Evolutionary conservation across 2,888 invertebrate genomes (phyloP), one percentile per base, ranked within the genome.

Genomic region (Drosophila gaucha): DNA sequence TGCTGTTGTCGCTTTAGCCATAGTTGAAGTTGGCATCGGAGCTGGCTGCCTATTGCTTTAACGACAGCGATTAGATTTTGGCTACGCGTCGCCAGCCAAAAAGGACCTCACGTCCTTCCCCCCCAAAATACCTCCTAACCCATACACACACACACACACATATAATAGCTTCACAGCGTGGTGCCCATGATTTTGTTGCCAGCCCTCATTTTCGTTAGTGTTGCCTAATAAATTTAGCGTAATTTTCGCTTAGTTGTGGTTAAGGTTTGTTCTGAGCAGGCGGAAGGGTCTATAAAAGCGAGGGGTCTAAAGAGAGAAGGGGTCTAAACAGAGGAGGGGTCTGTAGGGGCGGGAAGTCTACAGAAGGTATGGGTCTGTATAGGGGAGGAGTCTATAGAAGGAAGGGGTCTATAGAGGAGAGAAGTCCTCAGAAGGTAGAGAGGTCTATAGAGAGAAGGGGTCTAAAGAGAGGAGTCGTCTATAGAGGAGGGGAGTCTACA

Each of bases 141-240:
- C 35, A 22, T 22, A 22, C 5, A 22, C 2, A 5, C 22, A 2
- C 20, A 16, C 9, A 9, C 9, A 33, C 10, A 12, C 6, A n/a
- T 39, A 39, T 22, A 39, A 39, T 39, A 22, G 39, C 39, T n/a
- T 1, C 28, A 39, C 41, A 41, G 56, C 44, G 43, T 55, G 57
- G 33, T 56, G 60, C 65, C 57, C 65, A 72, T 57, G 62, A 57
- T 67, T 77, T 73, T 20, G 54, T 44, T 68, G 24, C 49, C 52
- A 56, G 59, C 67, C 64, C 69, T 67, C 80, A 55, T 76, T 73
- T 83, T 62, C 66, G 57, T 66, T 46, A 54, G 43, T 38, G 56
- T 72, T 86, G 85, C 74, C 75, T 74, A 87, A 82, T 87, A 87
- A 87, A 87, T 82, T 87, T 85, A 68, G 64, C 82, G 82, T 78